These are phyloP conservation scores for Caracal caracal DNA, from an alignment of 2,113 vertebrate species.

Conservation along the genomic window DNA sequence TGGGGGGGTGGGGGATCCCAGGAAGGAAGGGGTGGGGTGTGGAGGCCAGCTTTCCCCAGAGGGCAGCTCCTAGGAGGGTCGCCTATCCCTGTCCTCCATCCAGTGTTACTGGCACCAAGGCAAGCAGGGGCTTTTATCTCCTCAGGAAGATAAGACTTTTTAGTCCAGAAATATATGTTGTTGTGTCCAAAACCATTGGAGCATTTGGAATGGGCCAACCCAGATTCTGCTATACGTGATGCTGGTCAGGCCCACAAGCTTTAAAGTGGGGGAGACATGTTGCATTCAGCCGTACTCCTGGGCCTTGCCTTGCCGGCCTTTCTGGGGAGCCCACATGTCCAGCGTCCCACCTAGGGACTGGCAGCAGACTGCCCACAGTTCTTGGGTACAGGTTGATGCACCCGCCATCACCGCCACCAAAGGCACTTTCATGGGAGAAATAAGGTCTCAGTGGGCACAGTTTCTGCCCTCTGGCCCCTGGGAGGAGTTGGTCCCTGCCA, in stretches of 20 bases:
- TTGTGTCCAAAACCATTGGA: background rate
- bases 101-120: background rate
- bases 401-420: background rate
- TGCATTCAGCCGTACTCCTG: background rate
- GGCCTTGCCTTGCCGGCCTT: background rate
- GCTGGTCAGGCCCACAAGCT: background rate
- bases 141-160: background rate
- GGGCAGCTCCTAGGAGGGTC: background rate
- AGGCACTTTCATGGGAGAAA: background rate
- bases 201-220: background rate
- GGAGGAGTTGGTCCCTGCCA: background rate
- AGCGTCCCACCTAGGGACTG: background rate
- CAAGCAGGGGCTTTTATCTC: background rate
- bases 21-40: background rate
- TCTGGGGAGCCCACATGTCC: background rate
- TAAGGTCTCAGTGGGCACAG: fast-evolving
- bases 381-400: background rate
- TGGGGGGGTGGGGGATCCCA: no score
- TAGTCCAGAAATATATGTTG: background rate
- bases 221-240: background rate
- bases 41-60: background rate
- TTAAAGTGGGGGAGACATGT: background rate
- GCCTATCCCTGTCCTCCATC: background rate
- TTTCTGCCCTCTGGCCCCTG: background rate
- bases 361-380: background rate